Percentiles rank a stretch among this genome's conserved stretches.
Conservation (phyloP, 2,113 vertebrate genomes). For the Bos javanicus region DNA sequence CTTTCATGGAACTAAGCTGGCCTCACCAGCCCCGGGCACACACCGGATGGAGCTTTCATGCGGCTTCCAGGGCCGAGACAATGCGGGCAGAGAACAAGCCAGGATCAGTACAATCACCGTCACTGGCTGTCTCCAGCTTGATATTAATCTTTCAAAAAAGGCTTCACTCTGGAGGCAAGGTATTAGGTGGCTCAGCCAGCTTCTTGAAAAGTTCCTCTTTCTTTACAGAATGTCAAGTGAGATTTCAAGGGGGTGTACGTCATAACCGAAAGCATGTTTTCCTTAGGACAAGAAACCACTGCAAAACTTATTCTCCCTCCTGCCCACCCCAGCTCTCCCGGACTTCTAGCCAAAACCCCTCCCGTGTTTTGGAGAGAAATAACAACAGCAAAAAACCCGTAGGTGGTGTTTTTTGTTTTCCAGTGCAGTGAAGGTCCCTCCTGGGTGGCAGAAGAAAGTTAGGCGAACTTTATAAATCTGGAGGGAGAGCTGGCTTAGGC, state of each 20-base stretch:
- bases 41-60: not conserved
- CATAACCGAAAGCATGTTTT: conserved; percentile 77
- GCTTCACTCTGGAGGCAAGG: conserved; percentile 62
- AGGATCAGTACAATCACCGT: not conserved
- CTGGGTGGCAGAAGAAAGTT: conserved; percentile 68
- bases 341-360: conserved; percentile 74
- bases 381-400: conserved; percentile 45
- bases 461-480: conserved; percentile 64
- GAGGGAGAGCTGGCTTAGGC: conserved; percentile 68
- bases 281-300: conserved; percentile 77
- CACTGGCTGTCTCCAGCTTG: conserved; percentile 41
- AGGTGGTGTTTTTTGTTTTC: conserved; percentile 62
- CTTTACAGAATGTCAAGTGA: conserved; percentile 77
- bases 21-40: not conserved
- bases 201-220: conserved; percentile 78
- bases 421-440: conserved; percentile 66
- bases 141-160: conserved; percentile 65
- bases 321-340: not conserved
- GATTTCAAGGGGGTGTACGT: conserved; percentile 79
- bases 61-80: rapidly evolving
- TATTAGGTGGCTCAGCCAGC: conserved; percentile 70
- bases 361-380: conserved; percentile 76
- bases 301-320: conserved; percentile 59
- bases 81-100: not conserved
- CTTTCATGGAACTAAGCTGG: rapidly evolving